Percentiles rank a stretch among this genome's conserved stretches.
These are phyloP conservation scores for Steinernema khuongi DNA, from an alignment of 1,140 invertebrate species.

Conservation along the genomic window DNA sequence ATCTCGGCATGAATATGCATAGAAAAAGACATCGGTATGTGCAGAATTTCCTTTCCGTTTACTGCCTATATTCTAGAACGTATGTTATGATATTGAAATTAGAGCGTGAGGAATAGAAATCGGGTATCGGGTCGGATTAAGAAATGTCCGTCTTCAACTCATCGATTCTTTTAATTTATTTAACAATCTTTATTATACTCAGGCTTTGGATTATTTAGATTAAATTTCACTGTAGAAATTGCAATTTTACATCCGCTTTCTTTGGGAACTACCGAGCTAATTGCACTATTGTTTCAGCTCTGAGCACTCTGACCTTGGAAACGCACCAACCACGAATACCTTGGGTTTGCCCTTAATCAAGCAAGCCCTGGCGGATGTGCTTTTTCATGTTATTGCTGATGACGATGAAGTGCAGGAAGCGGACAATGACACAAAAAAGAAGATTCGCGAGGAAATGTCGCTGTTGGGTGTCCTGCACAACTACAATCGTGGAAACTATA, in stretches of 20 bases:
- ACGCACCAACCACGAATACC: conserved; percentile 53
- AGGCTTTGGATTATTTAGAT: background rate
- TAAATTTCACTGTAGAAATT: background rate
- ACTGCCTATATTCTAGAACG: background rate
- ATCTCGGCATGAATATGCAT: conserved; percentile 57
- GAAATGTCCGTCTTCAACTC: conserved; percentile 21
- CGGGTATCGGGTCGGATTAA: conserved; percentile 26
- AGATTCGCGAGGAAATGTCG: conserved; percentile 52
- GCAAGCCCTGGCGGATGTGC: conserved; percentile 56
- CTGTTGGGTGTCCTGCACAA: conserved; percentile 56
- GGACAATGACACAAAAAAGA: conserved; percentile 37
- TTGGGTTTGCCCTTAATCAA: conserved; percentile 54
- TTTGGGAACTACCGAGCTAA: no score
- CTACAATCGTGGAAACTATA: conserved; percentile 56
- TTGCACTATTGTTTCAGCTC: conserved; percentile 19
- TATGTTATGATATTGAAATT: background rate
- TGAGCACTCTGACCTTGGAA: conserved; percentile 29
- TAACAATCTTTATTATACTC: conserved; percentile 13
- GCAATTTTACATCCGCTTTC: background rate
- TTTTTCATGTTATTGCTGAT: conserved; percentile 58
- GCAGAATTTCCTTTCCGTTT: background rate
- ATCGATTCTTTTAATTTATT: conserved; percentile 21
- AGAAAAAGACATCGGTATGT: conserved; percentile 26
- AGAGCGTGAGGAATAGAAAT: background rate
- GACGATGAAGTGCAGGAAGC: conserved; percentile 47